phyloP scores from a whole-genome alignment of 1,140 invertebrate species.

The Thaumetopoea pityocampa region DNA sequence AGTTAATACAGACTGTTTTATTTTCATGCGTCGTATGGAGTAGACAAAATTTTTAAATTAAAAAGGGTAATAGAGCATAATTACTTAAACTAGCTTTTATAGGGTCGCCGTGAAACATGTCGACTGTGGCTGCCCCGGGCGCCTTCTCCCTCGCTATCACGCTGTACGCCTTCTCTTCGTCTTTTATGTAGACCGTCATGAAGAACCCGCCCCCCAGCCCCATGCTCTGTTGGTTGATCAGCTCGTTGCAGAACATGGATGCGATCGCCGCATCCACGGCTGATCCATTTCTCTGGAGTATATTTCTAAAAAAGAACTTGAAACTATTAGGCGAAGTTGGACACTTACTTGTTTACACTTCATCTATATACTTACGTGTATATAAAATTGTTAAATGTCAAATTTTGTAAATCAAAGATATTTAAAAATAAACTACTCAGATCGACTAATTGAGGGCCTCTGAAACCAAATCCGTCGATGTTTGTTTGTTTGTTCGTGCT shows the following conservation, averaged over 20 bases:
- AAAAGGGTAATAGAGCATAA: not conserved
- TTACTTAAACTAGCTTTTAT: conserved; percentile 49
- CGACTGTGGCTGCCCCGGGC: conserved; percentile 79
- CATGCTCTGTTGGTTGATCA: conserved; percentile 90
- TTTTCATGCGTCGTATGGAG: no score
- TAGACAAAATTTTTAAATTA: no score
- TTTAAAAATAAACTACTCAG: no score
- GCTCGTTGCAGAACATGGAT: conserved; percentile 89
- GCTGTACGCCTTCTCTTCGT: conserved; percentile 78
- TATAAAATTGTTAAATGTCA: no score
- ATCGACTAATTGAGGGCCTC: no score
- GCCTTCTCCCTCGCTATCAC: conserved; percentile 90
- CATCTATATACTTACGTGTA: no score
- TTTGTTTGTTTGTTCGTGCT: no score
- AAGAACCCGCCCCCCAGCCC: conserved; percentile 93
- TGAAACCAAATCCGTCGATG: no score
- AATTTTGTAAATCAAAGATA: no score
- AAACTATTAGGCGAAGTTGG: no score
- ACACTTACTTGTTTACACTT: no score
- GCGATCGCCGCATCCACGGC: conserved; percentile 93
- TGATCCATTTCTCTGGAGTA: conserved; percentile 86
- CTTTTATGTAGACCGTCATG: conserved; percentile 87
- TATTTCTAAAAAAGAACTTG: conserved; percentile 78
- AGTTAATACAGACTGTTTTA: no score
- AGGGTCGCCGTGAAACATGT: conserved; percentile 81